Conservation (phyloP, 1,140 invertebrate genomes). For the Trinorchestia longiramus region DNA sequence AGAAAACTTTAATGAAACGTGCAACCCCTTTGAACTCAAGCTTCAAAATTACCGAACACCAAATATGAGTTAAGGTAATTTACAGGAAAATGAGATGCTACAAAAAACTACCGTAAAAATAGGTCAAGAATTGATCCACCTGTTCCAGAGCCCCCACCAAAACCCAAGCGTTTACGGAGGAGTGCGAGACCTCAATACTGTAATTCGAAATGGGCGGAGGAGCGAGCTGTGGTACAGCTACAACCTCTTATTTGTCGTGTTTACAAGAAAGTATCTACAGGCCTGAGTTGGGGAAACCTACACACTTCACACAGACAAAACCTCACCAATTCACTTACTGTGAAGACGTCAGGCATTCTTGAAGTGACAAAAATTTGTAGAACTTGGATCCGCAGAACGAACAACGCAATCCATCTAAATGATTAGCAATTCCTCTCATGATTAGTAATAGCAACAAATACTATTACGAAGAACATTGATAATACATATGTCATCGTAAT, state of each 20-base stretch:
- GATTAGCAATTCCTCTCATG: background rate
- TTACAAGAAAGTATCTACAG: conserved; percentile 33
- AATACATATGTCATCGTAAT: background rate
- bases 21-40: background rate
- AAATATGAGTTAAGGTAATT: background rate
- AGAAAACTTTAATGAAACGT: background rate
- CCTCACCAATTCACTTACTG: conserved; percentile 32
- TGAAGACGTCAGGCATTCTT: conserved; percentile 19
- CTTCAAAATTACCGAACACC: background rate
- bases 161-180: background rate
- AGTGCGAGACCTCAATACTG: background rate
- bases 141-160: background rate
- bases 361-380: background rate
- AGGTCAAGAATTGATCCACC: background rate
- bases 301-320: background rate
- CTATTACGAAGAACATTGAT: conserved; percentile 6
- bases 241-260: background rate
- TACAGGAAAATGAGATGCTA: background rate
- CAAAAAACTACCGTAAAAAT: background rate
- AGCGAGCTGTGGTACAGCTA: background rate
- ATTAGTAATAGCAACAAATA: conserved; percentile 20
- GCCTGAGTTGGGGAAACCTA: conserved; percentile 11
- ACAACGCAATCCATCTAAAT: conserved; percentile 24
- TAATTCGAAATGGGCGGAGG: background rate
- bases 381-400: background rate